A percentile compares a stretch with the other conserved stretches of the same genome.
Conservation (phyloP, 2,888 invertebrate genomes). For the Adelognathus sp. region DNA sequence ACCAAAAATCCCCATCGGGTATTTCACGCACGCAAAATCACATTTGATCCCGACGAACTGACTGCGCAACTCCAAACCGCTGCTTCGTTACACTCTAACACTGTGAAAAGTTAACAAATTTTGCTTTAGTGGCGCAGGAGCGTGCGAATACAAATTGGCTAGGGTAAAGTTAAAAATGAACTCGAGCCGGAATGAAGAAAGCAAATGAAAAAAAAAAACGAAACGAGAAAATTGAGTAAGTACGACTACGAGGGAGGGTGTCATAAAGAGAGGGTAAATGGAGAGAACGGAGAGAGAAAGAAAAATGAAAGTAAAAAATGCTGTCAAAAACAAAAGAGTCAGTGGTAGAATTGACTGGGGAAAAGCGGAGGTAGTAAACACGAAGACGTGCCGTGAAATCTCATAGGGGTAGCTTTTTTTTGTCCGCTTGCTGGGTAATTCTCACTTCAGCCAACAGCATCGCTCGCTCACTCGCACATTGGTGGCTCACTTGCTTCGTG, state of each 20-base stretch:
- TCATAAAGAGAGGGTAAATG: not conserved
- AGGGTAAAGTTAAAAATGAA: not conserved
- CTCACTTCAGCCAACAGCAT: slow-evolving; percentile 20
- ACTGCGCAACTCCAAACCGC: no score
- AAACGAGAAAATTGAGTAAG: not conserved
- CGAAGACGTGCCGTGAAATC: slow-evolving; percentile 8
- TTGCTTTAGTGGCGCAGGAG: not conserved
- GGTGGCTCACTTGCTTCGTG: not conserved
- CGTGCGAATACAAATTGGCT: not conserved
- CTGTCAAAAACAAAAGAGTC: not conserved
- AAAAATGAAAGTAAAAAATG: not conserved
- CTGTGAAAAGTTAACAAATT: not conserved
- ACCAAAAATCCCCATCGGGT: no score
- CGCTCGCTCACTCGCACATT: slow-evolving; percentile 3
- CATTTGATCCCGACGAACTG: no score
- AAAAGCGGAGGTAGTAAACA: slow-evolving; percentile 18
- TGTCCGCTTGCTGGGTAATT: slow-evolving; percentile 6
- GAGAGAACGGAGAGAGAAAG: not conserved
- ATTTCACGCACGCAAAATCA: no score
- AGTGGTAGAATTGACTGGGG: not conserved
- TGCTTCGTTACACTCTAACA: no score
- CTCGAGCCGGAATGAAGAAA: not conserved
- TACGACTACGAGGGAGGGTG: not conserved
- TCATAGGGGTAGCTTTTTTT: slow-evolving; percentile 3
- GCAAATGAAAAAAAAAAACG: not conserved